Evolutionary conservation across 2,113 vertebrate species (phyloP).

Genomic region (Sialia sialis): DNA sequence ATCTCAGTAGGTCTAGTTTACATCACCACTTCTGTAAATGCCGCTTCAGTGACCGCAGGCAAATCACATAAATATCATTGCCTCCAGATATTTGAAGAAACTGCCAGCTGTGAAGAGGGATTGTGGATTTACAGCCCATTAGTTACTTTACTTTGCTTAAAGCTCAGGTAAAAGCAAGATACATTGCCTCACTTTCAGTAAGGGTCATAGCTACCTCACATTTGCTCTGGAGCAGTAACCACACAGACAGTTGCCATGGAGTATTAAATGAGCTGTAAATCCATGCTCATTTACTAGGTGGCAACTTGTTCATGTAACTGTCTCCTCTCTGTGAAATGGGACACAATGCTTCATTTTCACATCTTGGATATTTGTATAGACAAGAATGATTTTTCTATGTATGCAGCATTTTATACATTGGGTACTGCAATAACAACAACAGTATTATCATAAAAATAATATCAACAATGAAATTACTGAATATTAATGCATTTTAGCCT

Average conservation of each 20-base stretch:
- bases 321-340: background rate
- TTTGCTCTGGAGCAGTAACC: slow-evolving; percentile 8
- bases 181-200: background rate
- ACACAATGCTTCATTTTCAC: background rate
- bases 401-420: background rate
- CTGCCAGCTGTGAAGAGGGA: background rate
- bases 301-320: slow-evolving; percentile 17
- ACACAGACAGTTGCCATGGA: slow-evolving; percentile 44
- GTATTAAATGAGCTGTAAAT: slow-evolving; percentile 58
- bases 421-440: background rate
- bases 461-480: background rate
- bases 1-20: background rate
- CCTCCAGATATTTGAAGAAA: background rate
- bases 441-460: background rate
- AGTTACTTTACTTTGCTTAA: slow-evolving; percentile 5
- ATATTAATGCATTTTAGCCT: background rate
- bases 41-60: background rate
- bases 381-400: background rate
- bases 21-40: background rate
- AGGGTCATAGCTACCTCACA: slow-evolving; percentile 18
- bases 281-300: background rate
- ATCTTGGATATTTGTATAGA: background rate
- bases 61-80: background rate
- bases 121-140: slow-evolving; percentile 32
- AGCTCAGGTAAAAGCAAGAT: slow-evolving; percentile 29